Evolutionary conservation across 2,113 vertebrate species (phyloP).

Genomic region (Dromaius novaehollandiae): DNA sequence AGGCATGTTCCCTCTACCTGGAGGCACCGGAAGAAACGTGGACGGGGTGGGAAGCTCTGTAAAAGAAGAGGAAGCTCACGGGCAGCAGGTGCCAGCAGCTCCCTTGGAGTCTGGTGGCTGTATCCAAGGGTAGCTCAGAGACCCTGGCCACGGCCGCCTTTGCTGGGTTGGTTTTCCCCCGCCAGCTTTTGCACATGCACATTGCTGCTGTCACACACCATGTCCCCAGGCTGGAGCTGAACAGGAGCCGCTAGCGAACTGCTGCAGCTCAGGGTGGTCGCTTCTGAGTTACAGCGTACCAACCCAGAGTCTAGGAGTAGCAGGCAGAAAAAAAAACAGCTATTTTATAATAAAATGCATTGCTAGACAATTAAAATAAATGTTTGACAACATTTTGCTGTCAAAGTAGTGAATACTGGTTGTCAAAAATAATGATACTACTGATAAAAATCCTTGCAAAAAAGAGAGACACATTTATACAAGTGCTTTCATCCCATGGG

Average conservation of each 20-base stretch:
- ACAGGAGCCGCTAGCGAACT: neutral
- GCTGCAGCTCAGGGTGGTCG: neutral
- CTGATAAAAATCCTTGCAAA: slow-evolving; percentile 6
- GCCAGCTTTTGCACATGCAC: neutral
- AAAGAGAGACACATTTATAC: neutral
- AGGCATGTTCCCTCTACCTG: neutral
- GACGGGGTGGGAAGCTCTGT: neutral
- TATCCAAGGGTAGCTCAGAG: neutral
- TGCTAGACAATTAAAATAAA: slow-evolving; percentile 5
- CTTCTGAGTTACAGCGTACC: neutral
- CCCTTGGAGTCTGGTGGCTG: neutral
- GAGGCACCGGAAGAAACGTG: neutral
- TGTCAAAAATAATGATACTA: slow-evolving; percentile 21
- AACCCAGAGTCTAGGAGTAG: neutral
- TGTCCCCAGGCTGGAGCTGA: neutral
- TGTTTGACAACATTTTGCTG: slow-evolving; percentile 20
- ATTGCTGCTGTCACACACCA: neutral
- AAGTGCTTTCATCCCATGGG: neutral
- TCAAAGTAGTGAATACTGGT: neutral
- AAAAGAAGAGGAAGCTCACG: neutral
- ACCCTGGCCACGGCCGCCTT: neutral
- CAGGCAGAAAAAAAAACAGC: neutral
- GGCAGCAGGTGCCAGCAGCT: neutral
- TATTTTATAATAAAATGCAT: neutral
- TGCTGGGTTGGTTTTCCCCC: neutral